Evolutionary conservation across 1,140 invertebrate species (phyloP), one percentile per base, ranked within the genome.

Genomic region (Palaemon carinicauda): DNA sequence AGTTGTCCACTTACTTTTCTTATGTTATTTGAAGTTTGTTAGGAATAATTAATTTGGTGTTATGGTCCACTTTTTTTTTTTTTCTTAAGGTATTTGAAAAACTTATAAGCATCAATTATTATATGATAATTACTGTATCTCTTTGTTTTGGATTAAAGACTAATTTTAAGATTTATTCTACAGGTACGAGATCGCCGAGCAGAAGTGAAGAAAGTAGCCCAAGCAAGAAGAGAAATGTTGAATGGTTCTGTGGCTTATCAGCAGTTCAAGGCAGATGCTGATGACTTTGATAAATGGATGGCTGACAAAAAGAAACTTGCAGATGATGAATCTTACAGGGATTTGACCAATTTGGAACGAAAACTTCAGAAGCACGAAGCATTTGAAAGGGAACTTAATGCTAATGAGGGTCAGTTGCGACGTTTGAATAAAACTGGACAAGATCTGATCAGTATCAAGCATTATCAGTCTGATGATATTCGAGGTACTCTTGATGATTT

Each of bases 331-430:
- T 97, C 95, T 80, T 98, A 98, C 91, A 94, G 96, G 33, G 98
- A 99, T 90, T 92, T 98, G 21, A 95, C 94, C 54, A 98, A 99
- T 91, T 92, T 99, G 54, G 96, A 97, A 86, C 93, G 97, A 3
- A 99, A 99, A 91, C 92, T 99, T 3, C 97, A 99, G 91, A 99
- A 99, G 91, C 98, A 99, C 91, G 97, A 99, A 91, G 98, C 98
- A 0, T 99, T 99, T 91, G 97, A 99, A 90, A 93, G 98, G 24
- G 98, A 99, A 91, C 91, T 99, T 9, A 93, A 96, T 54, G 96
- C 97, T 0, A 98, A 98, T 91, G 96, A 97, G 91, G 96, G 96
- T 19, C 96, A 97, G 90, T 92, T 98, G 15, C 92, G 96, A 54
- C 94, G 94, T 65, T 95, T 98, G 5, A 97, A 97, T 88, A 97